These are phyloP conservation scores for Hecatera dysodea DNA, from an alignment of 2,888 invertebrate genomes.

Conservation along the genomic window DNA sequence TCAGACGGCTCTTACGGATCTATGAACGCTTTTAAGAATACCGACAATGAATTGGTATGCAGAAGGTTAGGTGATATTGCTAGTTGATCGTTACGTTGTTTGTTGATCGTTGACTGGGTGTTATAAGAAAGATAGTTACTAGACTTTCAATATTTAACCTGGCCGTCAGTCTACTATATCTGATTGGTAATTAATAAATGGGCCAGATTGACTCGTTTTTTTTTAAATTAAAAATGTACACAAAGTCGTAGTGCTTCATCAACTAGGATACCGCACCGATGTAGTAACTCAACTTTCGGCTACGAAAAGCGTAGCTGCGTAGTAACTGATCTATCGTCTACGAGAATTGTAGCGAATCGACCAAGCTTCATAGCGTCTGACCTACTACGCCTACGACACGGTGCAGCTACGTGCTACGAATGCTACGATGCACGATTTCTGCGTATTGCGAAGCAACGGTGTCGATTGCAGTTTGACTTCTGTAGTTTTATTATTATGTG, in stretches of 20 bases:
- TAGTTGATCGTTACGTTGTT: no score
- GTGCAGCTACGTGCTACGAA: constrained; percentile 1
- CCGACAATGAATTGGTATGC: constrained; percentile 48
- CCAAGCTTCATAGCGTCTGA: constrained; percentile 31
- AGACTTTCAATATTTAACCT: background rate
- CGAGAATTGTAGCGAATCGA: constrained; percentile 4
- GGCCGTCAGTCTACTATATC: no score
- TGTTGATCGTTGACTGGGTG: no score
- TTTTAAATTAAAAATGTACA: background rate
- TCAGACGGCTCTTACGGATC: constrained; percentile 78
- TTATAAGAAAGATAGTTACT: background rate
- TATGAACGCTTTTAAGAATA: constrained; percentile 75
- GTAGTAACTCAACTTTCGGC: background rate
- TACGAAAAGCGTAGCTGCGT: background rate
- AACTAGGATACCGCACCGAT: background rate
- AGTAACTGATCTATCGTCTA: background rate
- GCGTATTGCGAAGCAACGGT: constrained; percentile 5
- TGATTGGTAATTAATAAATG: background rate
- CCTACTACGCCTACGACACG: constrained; percentile 29
- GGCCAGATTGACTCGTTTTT: no score
- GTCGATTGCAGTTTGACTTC: constrained; percentile 37
- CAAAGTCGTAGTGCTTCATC: background rate
- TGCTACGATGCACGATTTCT: background rate
- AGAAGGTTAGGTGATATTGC: constrained; percentile 26
- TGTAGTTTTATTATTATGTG: constrained; percentile 38